Percentiles rank a stretch among this genome's conserved stretches.
Evolutionary conservation across 2,797 vertebrate species (phyloP).

Genomic region (Sebastes diaconus): DNA sequence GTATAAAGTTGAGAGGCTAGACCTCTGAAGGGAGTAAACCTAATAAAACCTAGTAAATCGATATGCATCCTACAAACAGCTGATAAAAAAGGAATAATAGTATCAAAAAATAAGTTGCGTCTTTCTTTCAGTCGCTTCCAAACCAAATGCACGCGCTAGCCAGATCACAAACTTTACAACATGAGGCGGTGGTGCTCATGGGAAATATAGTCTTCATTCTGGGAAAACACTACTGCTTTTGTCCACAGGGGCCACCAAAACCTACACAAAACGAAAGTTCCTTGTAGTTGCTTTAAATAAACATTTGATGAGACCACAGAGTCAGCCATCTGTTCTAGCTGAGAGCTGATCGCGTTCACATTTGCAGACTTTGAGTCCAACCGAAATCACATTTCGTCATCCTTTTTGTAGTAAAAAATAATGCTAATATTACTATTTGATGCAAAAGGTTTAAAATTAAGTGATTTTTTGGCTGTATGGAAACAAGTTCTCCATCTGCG

Average conservation of each 20-base stretch:
- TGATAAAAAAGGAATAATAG: not conserved
- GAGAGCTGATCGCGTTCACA: not conserved
- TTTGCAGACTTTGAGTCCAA: not conserved
- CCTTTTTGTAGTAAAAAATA: not conserved
- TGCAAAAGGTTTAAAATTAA: not conserved
- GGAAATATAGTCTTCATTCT: not conserved
- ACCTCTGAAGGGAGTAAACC: not conserved
- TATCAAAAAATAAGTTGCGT: not conserved
- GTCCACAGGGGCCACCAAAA: not conserved
- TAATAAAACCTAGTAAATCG: not conserved
- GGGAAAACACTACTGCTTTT: not conserved
- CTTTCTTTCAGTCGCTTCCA: too few species aligned
- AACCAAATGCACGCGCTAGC: too few species aligned
- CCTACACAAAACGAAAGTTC: too few species aligned
- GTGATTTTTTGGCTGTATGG: not conserved
- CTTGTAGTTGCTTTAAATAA: too few species aligned
- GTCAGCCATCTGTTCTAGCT: not conserved
- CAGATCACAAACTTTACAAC: accelerated
- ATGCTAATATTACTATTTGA: not conserved
- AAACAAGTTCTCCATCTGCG: not conserved
- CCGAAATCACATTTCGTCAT: not conserved
- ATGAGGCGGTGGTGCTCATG: not conserved
- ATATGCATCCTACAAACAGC: not conserved
- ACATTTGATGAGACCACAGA: not conserved
- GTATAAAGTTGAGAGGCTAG: too few species aligned